phyloP scores from a whole-genome alignment of 2,797 vertebrate genomes.

The Prunella strophiata region DNA sequence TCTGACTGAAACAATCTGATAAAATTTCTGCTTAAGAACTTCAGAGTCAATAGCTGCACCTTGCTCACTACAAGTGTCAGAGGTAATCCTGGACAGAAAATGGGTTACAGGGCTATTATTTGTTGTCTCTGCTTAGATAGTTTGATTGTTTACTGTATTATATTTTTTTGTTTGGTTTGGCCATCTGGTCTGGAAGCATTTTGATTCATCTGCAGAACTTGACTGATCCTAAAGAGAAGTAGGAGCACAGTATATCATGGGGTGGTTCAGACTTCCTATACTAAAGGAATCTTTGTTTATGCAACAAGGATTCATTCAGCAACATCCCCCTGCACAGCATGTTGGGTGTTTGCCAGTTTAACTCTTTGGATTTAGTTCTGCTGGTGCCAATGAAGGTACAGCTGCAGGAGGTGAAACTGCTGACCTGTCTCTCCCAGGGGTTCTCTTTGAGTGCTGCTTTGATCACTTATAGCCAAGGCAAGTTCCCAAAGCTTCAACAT shows the following conservation, averaged over 20 bases:
- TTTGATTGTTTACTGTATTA: not conserved
- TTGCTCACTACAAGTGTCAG: rapidly evolving
- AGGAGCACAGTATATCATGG: not conserved
- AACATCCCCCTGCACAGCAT: not conserved
- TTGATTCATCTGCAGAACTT: not conserved
- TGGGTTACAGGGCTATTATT: not conserved
- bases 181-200: not conserved
- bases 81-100: not conserved
- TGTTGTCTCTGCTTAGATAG: not conserved
- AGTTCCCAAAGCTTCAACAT: not conserved
- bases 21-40: not conserved
- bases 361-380: not conserved
- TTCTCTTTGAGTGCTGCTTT: not conserved
- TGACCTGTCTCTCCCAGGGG: not conserved
- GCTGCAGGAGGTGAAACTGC: not conserved
- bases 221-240: not conserved
- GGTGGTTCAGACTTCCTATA: not conserved
- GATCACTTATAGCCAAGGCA: rapidly evolving
- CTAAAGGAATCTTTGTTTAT: slow-evolving; percentile 40
- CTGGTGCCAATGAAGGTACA: not conserved
- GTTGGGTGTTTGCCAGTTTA: not conserved
- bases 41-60: not conserved
- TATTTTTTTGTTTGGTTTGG: not conserved
- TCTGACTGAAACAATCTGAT: not conserved
- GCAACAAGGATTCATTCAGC: slow-evolving; percentile 47